phyloP scores from a whole-genome alignment of 1,140 invertebrate species.

The Lepidurus packardi region DNA sequence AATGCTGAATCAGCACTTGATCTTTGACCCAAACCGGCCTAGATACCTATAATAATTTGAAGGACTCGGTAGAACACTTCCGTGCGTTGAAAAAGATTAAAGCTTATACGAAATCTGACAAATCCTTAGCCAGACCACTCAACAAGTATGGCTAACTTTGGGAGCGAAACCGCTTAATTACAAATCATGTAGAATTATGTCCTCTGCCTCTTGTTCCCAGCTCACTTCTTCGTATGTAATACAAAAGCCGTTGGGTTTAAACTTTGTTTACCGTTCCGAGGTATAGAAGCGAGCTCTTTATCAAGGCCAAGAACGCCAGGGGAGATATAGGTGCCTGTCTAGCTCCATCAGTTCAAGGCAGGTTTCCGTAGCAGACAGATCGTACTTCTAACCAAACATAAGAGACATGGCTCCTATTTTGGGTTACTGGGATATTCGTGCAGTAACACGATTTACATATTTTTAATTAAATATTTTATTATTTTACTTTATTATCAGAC shows the following conservation, averaged over 20 bases:
- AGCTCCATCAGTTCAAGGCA: background rate
- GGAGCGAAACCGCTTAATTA: conserved; percentile 33
- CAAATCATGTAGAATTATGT: background rate
- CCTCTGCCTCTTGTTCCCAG: too few relatives aligned
- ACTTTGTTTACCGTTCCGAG: too few relatives aligned
- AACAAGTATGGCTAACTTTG: conserved; percentile 47
- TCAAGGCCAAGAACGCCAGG: too few relatives aligned
- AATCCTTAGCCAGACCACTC: conserved; percentile 44
- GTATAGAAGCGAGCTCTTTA: too few relatives aligned
- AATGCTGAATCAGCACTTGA: conserved; percentile 45
- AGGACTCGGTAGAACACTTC: conserved; percentile 44
- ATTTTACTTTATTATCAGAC: background rate
- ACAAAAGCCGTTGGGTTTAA: too few relatives aligned
- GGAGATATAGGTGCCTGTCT: background rate
- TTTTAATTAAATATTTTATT: background rate
- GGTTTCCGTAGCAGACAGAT: too few relatives aligned
- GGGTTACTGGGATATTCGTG: conserved; percentile 44
- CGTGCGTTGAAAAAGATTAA: conserved; percentile 44
- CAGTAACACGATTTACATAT: conserved; percentile 37
- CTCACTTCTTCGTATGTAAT: too few relatives aligned
- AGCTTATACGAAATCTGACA: conserved; percentile 44
- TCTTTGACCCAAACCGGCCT: conserved; percentile 45
- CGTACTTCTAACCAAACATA: too few relatives aligned
- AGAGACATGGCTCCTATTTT: conserved; percentile 38
- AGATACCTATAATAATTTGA: conserved; percentile 45